These are phyloP conservation scores for Chironomus tentans DNA, from an alignment of 2,888 invertebrate genomes.

Conservation along the genomic window DNA sequence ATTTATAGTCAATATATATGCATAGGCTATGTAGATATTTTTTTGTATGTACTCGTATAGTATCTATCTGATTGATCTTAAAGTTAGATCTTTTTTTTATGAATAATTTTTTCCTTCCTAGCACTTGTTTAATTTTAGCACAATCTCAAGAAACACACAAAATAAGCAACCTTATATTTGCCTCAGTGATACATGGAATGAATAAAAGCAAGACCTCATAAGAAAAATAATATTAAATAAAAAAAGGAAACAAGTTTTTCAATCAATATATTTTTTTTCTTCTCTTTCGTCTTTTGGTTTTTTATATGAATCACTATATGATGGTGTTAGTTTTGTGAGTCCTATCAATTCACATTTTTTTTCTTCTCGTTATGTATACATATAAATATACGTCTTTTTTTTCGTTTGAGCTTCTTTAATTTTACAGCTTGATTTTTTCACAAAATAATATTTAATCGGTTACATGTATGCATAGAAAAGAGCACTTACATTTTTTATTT, in stretches of 20 bases:
- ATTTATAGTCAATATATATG: too few relatives aligned
- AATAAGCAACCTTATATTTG: background rate
- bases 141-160: background rate
- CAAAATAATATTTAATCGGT: background rate
- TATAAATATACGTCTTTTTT: background rate
- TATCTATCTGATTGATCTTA: background rate
- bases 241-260: constrained; percentile 21
- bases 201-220: background rate
- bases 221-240: background rate
- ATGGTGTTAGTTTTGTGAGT: constrained; percentile 10
- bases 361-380: background rate
- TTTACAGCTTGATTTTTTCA: background rate
- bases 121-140: background rate
- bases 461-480: background rate
- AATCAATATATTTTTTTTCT: constrained; percentile 3
- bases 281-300: constrained; percentile 4
- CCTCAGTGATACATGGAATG: background rate
- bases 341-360: background rate
- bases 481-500: background rate
- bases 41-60: too few relatives aligned
- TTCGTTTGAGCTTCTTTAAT: background rate
- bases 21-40: too few relatives aligned
- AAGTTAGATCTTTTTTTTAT: background rate
- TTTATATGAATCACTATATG: constrained; percentile 9
- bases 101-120: background rate